Evolutionary conservation across 2,113 vertebrate genomes (phyloP).

Genomic region (Menura novaehollandiae): DNA sequence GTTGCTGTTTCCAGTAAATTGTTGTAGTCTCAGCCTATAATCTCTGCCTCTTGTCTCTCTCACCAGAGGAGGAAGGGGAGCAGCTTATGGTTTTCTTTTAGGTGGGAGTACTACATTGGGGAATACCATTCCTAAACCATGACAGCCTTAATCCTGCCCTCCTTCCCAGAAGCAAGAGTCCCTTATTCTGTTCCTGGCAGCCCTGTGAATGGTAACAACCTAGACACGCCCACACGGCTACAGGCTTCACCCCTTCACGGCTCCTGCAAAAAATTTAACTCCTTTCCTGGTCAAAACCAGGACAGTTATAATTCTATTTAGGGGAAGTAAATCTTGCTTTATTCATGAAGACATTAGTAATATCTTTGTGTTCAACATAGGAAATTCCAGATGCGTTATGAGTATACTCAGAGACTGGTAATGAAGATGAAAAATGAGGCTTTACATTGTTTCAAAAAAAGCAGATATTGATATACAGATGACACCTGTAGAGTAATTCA

Average conservation of each 20-base stretch:
- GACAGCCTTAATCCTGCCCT: not conserved
- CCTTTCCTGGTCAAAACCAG: not conserved
- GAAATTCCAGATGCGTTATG: fast-evolving
- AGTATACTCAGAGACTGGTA: not conserved
- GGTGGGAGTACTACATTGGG: not conserved
- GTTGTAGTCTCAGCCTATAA: not conserved
- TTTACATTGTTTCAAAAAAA: not conserved
- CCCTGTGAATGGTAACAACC: not conserved
- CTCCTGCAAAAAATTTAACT: not conserved
- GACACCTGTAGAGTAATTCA: not conserved
- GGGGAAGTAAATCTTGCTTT: not conserved
- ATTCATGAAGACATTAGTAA: not conserved
- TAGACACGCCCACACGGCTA: not conserved
- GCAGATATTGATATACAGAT: not conserved
- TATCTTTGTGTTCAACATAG: not conserved
- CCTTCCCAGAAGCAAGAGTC: not conserved
- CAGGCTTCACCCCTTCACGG: not conserved
- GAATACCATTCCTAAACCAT: not conserved
- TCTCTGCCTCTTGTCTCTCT: not conserved
- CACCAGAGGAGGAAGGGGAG: not conserved
- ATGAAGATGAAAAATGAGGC: not conserved
- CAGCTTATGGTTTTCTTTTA: not conserved
- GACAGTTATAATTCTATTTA: not conserved
- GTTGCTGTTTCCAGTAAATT: not conserved
- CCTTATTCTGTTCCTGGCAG: not conserved